Conservation (phyloP, 2,888 invertebrate species). For the Folsomia manolachei region DNA sequence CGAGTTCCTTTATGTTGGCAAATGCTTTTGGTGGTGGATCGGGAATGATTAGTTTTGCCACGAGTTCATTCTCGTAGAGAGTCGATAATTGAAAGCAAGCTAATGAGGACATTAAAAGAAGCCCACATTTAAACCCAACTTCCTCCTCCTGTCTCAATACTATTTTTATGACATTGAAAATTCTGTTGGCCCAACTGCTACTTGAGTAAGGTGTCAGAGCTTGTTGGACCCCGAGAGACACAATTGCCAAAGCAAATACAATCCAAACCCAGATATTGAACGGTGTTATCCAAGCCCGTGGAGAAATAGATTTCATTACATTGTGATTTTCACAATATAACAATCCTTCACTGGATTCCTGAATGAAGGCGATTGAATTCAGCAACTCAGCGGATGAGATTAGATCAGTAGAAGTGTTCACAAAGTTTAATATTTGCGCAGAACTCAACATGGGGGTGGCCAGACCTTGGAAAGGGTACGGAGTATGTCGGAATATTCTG, state of each 20-base stretch:
- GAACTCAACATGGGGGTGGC: background rate
- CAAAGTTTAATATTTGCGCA: background rate
- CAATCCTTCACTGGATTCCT: background rate
- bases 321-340: background rate
- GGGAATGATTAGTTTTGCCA: background rate
- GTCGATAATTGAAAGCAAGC: no score
- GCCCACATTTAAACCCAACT: no score
- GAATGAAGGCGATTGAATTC: background rate
- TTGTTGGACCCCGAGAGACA: background rate
- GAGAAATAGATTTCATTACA: background rate
- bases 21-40: background rate
- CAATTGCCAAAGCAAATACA: background rate
- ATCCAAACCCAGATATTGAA: background rate
- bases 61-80: background rate
- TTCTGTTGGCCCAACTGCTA: no score
- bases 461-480: background rate
- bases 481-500: background rate
- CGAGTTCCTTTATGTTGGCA: background rate
- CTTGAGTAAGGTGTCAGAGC: background rate
- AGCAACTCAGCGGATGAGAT: background rate
- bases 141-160: background rate
- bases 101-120: no score
- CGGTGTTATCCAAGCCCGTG: background rate
- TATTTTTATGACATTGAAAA: background rate
- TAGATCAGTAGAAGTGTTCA: background rate